Conservation (phyloP, 2,888 invertebrate genomes). For the Onthophagus sagittarius region DNA sequence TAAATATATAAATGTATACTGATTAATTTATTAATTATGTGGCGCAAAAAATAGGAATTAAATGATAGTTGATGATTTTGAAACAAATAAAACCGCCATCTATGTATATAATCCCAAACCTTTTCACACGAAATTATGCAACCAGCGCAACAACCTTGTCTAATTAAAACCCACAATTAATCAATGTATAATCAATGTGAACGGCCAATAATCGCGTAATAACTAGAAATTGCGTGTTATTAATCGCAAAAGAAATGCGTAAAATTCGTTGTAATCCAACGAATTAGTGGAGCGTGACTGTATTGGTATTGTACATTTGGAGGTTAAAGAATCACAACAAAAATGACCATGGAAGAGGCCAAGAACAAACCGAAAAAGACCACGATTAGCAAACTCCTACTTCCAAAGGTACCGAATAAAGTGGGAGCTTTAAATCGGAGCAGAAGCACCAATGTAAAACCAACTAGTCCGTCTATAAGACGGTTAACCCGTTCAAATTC, state of each 20-base stretch:
- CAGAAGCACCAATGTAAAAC: conserved; percentile 28
- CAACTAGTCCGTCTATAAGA: conserved; percentile 29
- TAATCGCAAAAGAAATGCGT: not conserved
- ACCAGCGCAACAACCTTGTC: not conserved
- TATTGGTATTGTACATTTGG: not conserved
- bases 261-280: not conserved
- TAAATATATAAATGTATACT: too few species aligned
- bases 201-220: not conserved
- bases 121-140: not conserved
- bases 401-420: conserved; percentile 46
- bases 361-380: conserved; percentile 42
- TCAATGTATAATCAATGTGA: not conserved
- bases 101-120: not conserved
- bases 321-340: conserved; percentile 6
- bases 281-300: not conserved
- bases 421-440: conserved; percentile 39
- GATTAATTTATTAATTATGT: too few species aligned
- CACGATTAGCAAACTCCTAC: conserved; percentile 39
- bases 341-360: conserved; percentile 39
- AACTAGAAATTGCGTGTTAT: not conserved
- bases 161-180: not conserved
- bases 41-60: too few species aligned
- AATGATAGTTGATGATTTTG: too few species aligned
- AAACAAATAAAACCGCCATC: too few species aligned
- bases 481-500: conserved; percentile 20